Conservation (phyloP, 2,113 vertebrate genomes). For the Hippocampus abdominalis region DNA sequence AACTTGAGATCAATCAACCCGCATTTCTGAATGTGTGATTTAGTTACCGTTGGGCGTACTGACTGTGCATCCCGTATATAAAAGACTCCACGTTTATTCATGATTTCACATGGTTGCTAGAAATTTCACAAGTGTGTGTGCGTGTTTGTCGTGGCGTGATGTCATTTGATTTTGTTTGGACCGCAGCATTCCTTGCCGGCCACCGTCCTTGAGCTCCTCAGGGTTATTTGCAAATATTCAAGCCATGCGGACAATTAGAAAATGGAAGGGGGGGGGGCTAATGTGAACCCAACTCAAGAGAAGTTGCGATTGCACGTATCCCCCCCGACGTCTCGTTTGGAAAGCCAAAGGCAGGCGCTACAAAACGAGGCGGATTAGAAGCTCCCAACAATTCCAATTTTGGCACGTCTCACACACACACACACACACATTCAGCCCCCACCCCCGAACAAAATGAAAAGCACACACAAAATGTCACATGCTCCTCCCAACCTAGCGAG, state of each 20-base stretch:
- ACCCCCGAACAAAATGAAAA: not conserved
- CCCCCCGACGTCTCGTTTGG: constrained; percentile 64
- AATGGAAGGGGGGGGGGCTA: constrained; percentile 1
- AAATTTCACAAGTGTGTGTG: constrained; percentile 1
- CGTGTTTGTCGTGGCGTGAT: no score
- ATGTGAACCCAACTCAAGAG: constrained; percentile 13
- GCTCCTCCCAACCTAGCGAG: not conserved
- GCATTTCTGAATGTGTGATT: not conserved
- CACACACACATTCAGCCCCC: not conserved
- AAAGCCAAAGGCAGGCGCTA: constrained; percentile 45
- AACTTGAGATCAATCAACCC: no score
- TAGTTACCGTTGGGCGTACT: not conserved
- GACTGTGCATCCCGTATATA: not conserved
- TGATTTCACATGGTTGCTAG: not conserved
- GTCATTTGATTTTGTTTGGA: constrained; percentile 57
- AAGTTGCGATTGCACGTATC: constrained; percentile 28
- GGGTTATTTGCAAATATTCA: constrained; percentile 43
- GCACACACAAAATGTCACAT: no score
- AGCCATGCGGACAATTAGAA: constrained; percentile 33
- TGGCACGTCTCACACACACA: not conserved
- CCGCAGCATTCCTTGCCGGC: constrained; percentile 27
- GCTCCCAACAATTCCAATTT: constrained; percentile 58
- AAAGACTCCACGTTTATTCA: not conserved
- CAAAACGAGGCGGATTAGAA: constrained; percentile 56
- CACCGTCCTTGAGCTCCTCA: constrained; percentile 46